These are phyloP conservation scores for Chalcis sispes DNA, from an alignment of 2,888 invertebrate genomes.

Conservation along the genomic window DNA sequence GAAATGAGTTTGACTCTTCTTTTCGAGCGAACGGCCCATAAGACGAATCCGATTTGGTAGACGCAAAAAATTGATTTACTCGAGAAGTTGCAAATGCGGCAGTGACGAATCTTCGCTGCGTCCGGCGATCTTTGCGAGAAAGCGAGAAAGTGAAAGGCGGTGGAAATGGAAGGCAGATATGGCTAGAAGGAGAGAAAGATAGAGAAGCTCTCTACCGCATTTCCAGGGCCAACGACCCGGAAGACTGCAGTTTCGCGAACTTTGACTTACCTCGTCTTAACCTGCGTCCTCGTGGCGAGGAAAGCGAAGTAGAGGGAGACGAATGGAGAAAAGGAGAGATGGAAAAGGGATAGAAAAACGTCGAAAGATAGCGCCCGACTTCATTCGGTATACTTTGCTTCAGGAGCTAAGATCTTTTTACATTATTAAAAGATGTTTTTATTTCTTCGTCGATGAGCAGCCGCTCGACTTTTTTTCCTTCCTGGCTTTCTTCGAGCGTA, in stretches of 20 bases:
- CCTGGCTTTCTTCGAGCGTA: neutral
- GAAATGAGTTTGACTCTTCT: slow-evolving; percentile 52
- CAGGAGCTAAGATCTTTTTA: slow-evolving; percentile 39
- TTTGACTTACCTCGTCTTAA: slow-evolving; percentile 28
- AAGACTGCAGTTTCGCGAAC: slow-evolving; percentile 59
- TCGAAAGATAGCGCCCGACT: slow-evolving; percentile 11
- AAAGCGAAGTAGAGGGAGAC: neutral
- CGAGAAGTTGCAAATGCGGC: slow-evolving; percentile 61
- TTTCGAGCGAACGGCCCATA: slow-evolving; percentile 49
- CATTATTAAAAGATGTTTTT: slow-evolving; percentile 51
- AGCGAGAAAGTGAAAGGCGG: neutral
- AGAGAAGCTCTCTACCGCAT: slow-evolving; percentile 25
- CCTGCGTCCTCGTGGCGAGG: no score
- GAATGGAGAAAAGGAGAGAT: neutral
- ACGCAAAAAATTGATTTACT: slow-evolving; percentile 64
- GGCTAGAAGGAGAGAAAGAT: neutral
- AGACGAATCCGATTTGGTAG: slow-evolving; percentile 61
- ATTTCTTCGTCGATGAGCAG: slow-evolving; percentile 19
- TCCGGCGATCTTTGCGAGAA: slow-evolving; percentile 17
- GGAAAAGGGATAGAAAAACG: neutral
- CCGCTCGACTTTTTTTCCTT: neutral
- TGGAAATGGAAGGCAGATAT: no score
- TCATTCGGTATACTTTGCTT: slow-evolving; percentile 23
- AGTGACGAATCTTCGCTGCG: slow-evolving; percentile 36
- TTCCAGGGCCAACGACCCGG: slow-evolving; percentile 58